Evolutionary conservation across 2,113 vertebrate genomes (phyloP).

Genomic region (Pelusios castaneus): DNA sequence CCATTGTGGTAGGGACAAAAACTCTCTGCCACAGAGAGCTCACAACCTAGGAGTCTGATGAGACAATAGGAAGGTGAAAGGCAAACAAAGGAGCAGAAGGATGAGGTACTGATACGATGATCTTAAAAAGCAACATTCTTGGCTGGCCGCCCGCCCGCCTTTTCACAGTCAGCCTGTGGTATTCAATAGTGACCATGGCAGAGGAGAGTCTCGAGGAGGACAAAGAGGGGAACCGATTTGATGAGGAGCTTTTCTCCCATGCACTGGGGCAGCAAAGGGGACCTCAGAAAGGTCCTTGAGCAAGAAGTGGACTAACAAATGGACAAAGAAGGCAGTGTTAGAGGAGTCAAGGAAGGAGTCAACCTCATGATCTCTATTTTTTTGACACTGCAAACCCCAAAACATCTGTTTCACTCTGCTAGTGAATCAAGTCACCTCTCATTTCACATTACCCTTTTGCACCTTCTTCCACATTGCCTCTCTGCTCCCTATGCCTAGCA

Average conservation of each 20-base stretch:
- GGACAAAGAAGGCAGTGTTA: not conserved
- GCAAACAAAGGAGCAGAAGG: not conserved
- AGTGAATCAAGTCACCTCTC: conserved; percentile 11
- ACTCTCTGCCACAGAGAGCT: conserved; percentile 21
- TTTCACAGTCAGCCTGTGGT: not conserved
- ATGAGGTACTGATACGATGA: not conserved
- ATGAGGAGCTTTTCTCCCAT: not conserved
- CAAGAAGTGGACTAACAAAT: not conserved
- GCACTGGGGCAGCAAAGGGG: not conserved
- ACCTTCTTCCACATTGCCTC: not conserved
- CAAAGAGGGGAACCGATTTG: not conserved
- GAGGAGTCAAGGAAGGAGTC: not conserved
- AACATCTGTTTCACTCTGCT: conserved; percentile 7
- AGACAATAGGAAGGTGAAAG: conserved; percentile 7
- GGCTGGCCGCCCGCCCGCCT: not conserved
- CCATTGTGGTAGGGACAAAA: not conserved
- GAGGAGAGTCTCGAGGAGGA: not conserved
- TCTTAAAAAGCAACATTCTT: not conserved
- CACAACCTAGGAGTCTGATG: conserved; percentile 20
- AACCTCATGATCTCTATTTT: conserved; percentile 14
- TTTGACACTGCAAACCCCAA: conserved; percentile 20
- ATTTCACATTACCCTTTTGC: conserved; percentile 9
- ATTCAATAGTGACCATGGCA: not conserved
- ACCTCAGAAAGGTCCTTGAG: not conserved
- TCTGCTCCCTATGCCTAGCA: not conserved